phyloP scores from a whole-genome alignment of 92 coral and sea anemone genomes.

The Scolanthus callimorphus region DNA sequence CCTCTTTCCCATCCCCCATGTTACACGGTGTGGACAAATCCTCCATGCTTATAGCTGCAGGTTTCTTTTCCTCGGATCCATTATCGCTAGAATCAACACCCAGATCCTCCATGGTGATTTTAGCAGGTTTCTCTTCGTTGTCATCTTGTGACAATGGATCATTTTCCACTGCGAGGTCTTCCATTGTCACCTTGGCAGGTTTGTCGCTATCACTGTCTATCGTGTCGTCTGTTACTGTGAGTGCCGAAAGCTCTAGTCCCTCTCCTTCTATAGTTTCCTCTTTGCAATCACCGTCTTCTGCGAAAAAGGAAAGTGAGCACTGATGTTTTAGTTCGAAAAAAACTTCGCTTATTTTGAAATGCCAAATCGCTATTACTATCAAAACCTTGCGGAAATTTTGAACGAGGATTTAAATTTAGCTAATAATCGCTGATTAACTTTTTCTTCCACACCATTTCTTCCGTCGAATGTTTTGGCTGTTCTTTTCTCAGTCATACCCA shows the following conservation, averaged over 20 bases:
- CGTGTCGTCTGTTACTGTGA: constrained; percentile 18
- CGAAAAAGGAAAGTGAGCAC: too few relatives aligned
- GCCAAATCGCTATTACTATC: too few relatives aligned
- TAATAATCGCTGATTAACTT: too few relatives aligned
- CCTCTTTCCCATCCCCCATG: neutral
- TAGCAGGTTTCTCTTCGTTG: constrained; percentile 63
- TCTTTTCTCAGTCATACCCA: too few relatives aligned
- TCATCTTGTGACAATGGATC: constrained; percentile 18
- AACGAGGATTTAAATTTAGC: too few relatives aligned
- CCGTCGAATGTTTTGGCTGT: too few relatives aligned
- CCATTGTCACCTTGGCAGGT: constrained; percentile 76
- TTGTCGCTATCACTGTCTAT: constrained; percentile 34
- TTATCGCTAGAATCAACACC: constrained; percentile 36
- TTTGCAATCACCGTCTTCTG: neutral
- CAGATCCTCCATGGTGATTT: constrained; percentile 73
- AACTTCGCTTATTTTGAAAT: too few relatives aligned
- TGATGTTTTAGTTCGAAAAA: too few relatives aligned
- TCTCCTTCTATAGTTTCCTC: constrained; percentile 21
- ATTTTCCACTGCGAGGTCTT: constrained; percentile 61
- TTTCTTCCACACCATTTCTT: too few relatives aligned
- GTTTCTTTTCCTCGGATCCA: constrained; percentile 8
- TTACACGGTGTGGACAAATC: constrained; percentile 19
- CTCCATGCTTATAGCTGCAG: constrained; percentile 19
- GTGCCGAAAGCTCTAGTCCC: constrained; percentile 27
- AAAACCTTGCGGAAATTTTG: too few relatives aligned